phyloP scores from a whole-genome alignment of 2,113 vertebrate species.

The Puntigrus tetrazona region DNA sequence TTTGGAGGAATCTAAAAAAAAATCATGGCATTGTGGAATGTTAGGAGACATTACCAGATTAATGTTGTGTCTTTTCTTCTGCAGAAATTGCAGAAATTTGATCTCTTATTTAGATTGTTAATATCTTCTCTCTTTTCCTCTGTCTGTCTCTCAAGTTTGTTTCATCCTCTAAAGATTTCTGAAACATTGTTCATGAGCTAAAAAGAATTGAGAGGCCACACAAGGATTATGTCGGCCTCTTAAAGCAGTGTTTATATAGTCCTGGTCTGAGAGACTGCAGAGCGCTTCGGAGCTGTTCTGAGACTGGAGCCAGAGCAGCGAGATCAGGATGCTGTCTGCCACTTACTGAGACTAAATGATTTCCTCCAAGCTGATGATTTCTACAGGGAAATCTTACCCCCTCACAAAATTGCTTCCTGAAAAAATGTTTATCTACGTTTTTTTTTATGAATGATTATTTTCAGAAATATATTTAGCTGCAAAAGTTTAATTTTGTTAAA shows the following conservation, averaged over 20 bases:
- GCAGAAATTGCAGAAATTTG: too few relatives aligned
- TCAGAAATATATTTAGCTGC: constrained; percentile 74
- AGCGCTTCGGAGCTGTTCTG: constrained; percentile 84
- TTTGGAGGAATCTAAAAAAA: neutral
- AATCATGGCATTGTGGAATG: neutral
- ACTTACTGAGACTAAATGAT: constrained; percentile 90
- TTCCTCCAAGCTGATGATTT: constrained; percentile 94
- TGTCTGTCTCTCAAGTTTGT: neutral
- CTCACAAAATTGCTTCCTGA: constrained; percentile 89
- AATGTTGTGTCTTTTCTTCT: neutral
- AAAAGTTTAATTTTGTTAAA: neutral
- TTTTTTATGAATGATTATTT: constrained; percentile 81
- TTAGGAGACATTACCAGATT: neutral
- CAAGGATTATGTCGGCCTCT: constrained; percentile 86
- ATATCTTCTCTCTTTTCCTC: neutral
- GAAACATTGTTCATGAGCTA: constrained; percentile 82
- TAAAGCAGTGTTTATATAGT: constrained; percentile 88
- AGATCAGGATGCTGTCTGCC: constrained; percentile 93
- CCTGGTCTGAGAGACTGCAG: constrained; percentile 89
- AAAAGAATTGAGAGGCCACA: constrained; percentile 82
- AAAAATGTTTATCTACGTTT: constrained; percentile 75
- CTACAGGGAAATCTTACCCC: constrained; percentile 93
- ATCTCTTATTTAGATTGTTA: neutral
- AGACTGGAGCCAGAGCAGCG: constrained; percentile 87
- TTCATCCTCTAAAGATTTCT: constrained; percentile 59